phyloP scores from a whole-genome alignment of 2,113 vertebrate genomes.

The Ginglymostoma cirratum region DNA sequence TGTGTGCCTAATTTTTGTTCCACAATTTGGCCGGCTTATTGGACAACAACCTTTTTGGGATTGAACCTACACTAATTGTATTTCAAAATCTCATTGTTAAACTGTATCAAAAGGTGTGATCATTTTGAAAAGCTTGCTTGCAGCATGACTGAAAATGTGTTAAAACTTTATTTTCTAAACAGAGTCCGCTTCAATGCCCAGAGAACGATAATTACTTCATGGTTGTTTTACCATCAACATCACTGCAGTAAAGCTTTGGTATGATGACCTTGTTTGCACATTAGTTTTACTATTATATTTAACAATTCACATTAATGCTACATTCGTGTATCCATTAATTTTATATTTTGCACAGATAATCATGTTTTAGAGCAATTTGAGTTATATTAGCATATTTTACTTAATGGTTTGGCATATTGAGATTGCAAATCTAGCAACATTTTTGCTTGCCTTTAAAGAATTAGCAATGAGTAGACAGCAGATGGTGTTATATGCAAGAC shows the following conservation, averaged over 20 bases:
- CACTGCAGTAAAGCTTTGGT: slow-evolving; percentile 21
- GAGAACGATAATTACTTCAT: neutral
- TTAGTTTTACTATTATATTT: slow-evolving; percentile 29
- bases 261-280: slow-evolving; percentile 34
- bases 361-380: neutral
- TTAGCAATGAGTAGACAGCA: neutral
- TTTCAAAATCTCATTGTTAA: neutral
- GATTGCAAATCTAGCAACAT: neutral
- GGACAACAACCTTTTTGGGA: neutral
- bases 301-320: slow-evolving; percentile 24
- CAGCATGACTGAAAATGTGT: neutral
- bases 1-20: neutral
- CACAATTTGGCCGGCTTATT: neutral
- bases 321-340: slow-evolving; percentile 19
- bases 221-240: neutral
- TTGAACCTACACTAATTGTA: neutral
- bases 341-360: slow-evolving; percentile 37
- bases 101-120: neutral
- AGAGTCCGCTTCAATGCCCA: neutral
- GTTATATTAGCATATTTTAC: slow-evolving; percentile 22
- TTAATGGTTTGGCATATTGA: neutral
- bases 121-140: slow-evolving; percentile 16
- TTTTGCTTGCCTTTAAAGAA: slow-evolving; percentile 2
- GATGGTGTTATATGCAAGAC: slow-evolving; percentile 12
- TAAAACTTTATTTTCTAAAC: neutral